Conservation (phyloP, 64 coral and sea anemone species). For the Montipora capricornis region DNA sequence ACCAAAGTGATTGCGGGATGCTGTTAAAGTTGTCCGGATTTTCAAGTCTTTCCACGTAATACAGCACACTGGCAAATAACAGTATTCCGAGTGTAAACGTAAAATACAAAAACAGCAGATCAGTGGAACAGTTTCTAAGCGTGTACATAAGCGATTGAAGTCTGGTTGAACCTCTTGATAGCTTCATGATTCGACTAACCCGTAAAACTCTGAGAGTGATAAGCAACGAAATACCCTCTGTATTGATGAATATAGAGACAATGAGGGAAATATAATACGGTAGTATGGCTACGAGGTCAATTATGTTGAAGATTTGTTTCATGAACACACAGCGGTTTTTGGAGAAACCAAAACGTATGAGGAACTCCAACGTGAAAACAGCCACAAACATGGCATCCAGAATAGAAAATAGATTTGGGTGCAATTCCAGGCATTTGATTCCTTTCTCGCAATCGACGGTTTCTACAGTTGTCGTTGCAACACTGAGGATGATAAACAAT, state of each 20-base stretch:
- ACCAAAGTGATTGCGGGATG: conserved; percentile 84
- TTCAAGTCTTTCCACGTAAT: conserved; percentile 62
- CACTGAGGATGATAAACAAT: conserved; percentile 74
- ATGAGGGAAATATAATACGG: conserved; percentile 77
- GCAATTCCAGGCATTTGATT: conserved; percentile 57
- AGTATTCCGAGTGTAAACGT: conserved; percentile 72
- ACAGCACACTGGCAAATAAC: conserved; percentile 69
- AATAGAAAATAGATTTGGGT: conserved; percentile 47
- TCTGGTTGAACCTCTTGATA: conserved; percentile 69
- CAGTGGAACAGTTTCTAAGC: conserved; percentile 61
- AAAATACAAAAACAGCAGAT: conserved; percentile 82
- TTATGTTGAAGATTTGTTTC: conserved; percentile 70
- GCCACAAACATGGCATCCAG: conserved; percentile 67
- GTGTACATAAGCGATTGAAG: conserved; percentile 68
- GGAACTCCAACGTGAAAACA: conserved; percentile 74
- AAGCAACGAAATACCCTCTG: conserved; percentile 46
- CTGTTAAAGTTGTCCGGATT: conserved; percentile 69
- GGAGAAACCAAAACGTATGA: conserved; percentile 49
- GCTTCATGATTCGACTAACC: conserved; percentile 74
- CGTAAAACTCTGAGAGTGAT: conserved; percentile 80
- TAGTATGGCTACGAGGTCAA: conserved; percentile 74
- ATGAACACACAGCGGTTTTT: conserved; percentile 57
- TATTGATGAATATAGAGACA: conserved; percentile 37
- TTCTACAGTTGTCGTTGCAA: conserved; percentile 62
- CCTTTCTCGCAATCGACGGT: conserved; percentile 64